These are phyloP conservation scores for Drymonia ruficornis DNA, from an alignment of 2,888 invertebrate genomes.

Conservation along the genomic window DNA sequence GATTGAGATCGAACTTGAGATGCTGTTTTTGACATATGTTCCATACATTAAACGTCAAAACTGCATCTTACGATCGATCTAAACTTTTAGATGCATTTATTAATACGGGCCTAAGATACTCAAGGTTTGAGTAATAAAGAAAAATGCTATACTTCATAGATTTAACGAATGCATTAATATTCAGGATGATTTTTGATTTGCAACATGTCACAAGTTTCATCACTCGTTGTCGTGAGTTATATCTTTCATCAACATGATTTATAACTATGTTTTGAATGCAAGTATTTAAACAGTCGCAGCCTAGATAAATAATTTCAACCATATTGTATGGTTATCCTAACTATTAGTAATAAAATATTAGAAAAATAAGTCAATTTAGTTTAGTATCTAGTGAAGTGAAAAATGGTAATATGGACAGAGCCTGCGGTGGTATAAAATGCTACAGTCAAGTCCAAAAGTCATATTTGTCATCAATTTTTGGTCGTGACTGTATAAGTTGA, in stretches of 20 bases:
- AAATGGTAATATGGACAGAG: slow-evolving; percentile 24
- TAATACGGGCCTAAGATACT: too few species aligned
- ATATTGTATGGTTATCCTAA: slow-evolving; percentile 38
- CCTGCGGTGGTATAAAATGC: slow-evolving; percentile 30
- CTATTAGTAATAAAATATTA: slow-evolving; percentile 41
- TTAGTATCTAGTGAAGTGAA: slow-evolving; percentile 16
- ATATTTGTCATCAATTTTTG: slow-evolving; percentile 7
- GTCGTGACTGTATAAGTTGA: slow-evolving; percentile 15
- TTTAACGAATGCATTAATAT: too few species aligned
- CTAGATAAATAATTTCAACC: slow-evolving; percentile 41
- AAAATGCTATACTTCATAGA: too few species aligned
- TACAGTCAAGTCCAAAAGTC: slow-evolving; percentile 19
- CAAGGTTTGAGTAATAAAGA: too few species aligned
- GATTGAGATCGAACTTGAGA: too few species aligned
- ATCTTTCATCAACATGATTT: slow-evolving; percentile 42
- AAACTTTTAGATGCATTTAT: too few species aligned
- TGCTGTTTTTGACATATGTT: too few species aligned
- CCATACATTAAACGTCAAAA: too few species aligned
- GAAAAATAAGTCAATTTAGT: slow-evolving; percentile 40
- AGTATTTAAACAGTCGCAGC: slow-evolving; percentile 20
- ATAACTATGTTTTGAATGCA: slow-evolving; percentile 18
- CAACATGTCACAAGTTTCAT: not conserved
- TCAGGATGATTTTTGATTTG: not conserved
- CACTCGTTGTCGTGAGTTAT: slow-evolving; percentile 6
- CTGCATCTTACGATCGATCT: too few species aligned